These are phyloP conservation scores for Globicephala melas DNA, from an alignment of 2,113 vertebrate genomes.

Conservation along the genomic window DNA sequence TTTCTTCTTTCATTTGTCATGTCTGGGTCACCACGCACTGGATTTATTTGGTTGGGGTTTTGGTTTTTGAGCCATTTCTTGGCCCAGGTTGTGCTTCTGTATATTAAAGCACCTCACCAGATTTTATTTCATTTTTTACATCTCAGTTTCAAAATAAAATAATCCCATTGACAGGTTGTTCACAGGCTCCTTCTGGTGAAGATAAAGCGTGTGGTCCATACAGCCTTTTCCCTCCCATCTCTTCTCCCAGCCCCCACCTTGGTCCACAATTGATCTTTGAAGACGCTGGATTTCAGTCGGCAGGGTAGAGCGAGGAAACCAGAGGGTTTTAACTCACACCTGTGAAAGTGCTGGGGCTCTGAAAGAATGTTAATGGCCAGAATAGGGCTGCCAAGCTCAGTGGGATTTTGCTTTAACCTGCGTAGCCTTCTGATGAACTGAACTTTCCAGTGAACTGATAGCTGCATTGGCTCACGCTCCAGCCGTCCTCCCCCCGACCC, in stretches of 20 bases:
- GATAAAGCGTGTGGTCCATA: background rate
- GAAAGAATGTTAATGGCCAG: background rate
- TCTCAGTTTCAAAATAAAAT: slow-evolving; percentile 65
- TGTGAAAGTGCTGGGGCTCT: background rate
- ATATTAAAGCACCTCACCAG: slow-evolving; percentile 65
- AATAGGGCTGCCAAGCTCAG: background rate
- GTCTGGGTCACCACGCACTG: slow-evolving; percentile 63
- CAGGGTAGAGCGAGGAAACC: background rate
- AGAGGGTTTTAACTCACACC: background rate
- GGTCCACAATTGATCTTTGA: background rate
- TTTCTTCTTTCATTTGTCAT: slow-evolving; percentile 76
- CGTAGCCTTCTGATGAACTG: background rate
- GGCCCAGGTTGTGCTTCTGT: slow-evolving; percentile 64
- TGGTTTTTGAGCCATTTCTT: slow-evolving; percentile 74
- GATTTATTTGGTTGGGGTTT: slow-evolving; percentile 41
- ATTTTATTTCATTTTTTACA: background rate
- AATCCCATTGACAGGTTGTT: slow-evolving; percentile 27
- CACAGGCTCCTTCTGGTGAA: slow-evolving; percentile 26
- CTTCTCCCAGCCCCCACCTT: background rate
- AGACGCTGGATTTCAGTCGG: background rate
- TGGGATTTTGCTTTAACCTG: background rate
- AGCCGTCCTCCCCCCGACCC: background rate
- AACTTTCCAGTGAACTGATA: background rate
- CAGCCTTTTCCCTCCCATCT: background rate
- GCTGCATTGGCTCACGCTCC: fast-evolving